Base-by-base conservation (phyloP, 2,888 invertebrate genomes). In the Pristionchus japonicus region DNA sequence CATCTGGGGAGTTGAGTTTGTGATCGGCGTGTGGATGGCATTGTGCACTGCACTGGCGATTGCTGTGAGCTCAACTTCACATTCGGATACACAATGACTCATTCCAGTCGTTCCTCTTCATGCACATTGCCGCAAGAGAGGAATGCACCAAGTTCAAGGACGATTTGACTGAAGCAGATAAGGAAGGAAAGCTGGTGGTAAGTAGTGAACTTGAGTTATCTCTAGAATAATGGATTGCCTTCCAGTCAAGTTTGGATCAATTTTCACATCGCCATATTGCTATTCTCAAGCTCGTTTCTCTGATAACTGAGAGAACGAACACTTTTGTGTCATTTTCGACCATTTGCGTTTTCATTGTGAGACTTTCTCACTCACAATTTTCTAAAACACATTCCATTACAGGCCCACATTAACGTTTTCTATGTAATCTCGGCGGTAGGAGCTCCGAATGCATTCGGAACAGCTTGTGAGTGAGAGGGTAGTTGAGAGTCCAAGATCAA, bases 81-180 rank as follows among this genome's bases (percentile, higher is more conserved):
- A 0, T 20, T 43, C 27, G 1, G 13, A 13, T 0, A 43, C 13
- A 9, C 6, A 43, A 27, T 43, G 17, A 34, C 3, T 0, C 1
- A 40, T 77, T 47, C 1, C 43, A 77, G 77, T 77, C 77, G 27
- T 77, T 17, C 47, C 11, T 77, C 13, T 43, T 77, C 77, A 40
- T 77, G 43, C 77, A 77, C 27, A 40, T 40, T 11, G 77, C 77
- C 1, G 43, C 43, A 17, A 43, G 47, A 3, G 43, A 77, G 47
- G 77, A 77, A 27, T 77, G 40, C n/a, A 43, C 77, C n/a, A 43
- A 40, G 77, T 77, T 77, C 77, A 77, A 77, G 15, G 77, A 77
- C 0, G 77, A 77, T 47, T 47, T 77, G 27, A 27, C 7, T 11
- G 77, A 40, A 40, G 77, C 77, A 3, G 9, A 7, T 3, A 70